Conservation (phyloP, 2,888 invertebrate species). For the Agriopis marginaria region DNA sequence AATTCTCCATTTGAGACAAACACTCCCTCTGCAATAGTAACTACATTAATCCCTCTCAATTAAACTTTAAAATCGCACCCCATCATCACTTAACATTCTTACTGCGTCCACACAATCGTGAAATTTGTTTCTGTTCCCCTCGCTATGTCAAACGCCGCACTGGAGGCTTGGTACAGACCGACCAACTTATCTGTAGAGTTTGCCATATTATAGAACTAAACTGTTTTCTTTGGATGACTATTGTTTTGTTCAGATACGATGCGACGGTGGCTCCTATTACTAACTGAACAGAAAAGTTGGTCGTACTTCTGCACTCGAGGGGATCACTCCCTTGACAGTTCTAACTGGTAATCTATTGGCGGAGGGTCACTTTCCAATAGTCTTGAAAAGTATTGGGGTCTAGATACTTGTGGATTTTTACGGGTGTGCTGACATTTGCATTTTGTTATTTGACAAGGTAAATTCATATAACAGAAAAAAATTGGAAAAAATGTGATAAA, state of each 20-base stretch:
- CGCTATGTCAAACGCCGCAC: conserved; percentile 63
- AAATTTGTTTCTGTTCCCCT: conserved; percentile 72
- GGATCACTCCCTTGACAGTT: conserved; percentile 67
- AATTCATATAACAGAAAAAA: too few relatives aligned
- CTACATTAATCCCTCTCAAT: conserved; percentile 47
- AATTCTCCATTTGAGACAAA: neutral
- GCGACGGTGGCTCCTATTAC: neutral
- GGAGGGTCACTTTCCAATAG: conserved; percentile 67
- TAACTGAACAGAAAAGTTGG: neutral
- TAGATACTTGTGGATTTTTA: conserved; percentile 3
- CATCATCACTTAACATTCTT: conserved; percentile 62
- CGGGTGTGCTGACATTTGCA: neutral
- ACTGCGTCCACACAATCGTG: conserved; percentile 66
- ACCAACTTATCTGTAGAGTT: neutral
- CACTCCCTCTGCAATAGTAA: conserved; percentile 20
- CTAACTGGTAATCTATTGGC: conserved; percentile 78
- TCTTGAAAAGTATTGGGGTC: conserved; percentile 10
- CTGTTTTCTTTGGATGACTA: neutral
- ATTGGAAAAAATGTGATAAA: too few relatives aligned
- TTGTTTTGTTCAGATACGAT: neutral
- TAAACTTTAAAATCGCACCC: conserved; percentile 46
- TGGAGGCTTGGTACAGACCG: conserved; percentile 2
- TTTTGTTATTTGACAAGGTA: neutral
- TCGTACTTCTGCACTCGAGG: conserved; percentile 25
- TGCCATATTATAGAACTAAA: neutral